A percentile compares a stretch with the other conserved stretches of the same genome.
These are phyloP conservation scores for Coregonus ussuriensis DNA, from an alignment of 2,797 vertebrate species.

Conservation along the genomic window DNA sequence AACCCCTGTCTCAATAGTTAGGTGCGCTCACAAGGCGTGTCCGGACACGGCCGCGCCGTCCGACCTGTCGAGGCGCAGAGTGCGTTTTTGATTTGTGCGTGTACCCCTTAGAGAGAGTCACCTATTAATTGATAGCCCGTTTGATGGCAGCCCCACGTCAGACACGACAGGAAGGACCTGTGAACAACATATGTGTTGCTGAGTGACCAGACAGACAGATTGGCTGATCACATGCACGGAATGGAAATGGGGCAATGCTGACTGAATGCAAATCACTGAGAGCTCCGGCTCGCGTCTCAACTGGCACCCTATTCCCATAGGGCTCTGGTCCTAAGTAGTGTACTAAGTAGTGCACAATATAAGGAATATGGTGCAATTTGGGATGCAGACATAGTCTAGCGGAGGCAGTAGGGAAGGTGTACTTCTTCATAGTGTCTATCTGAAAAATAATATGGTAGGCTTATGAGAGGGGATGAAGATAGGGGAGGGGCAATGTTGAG, in stretches of 20 bases:
- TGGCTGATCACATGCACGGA: constrained; percentile 43
- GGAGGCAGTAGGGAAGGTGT: not conserved
- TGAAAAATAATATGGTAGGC: not conserved
- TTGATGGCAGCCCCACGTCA: constrained; percentile 35
- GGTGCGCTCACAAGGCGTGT: not conserved
- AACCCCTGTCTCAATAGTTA: constrained; percentile 37
- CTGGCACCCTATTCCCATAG: not conserved
- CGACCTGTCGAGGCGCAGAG: constrained; percentile 37
- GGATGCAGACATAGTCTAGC: not conserved
- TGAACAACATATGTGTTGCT: constrained; percentile 36
- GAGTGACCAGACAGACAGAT: not conserved
- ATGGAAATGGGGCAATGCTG: constrained; percentile 41
- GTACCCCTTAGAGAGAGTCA: constrained; percentile 20
- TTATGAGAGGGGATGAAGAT: not conserved
- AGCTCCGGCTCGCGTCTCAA: constrained; percentile 1
- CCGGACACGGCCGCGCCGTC: constrained; percentile 9
- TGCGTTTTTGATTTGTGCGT: constrained; percentile 42
- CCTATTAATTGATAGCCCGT: constrained; percentile 41
- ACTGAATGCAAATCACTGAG: constrained; percentile 39
- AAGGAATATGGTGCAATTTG: not conserved
- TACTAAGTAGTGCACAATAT: not conserved
- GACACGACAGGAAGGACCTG: constrained; percentile 25
- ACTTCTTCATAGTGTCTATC: not conserved
- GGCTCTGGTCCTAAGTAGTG: too few species aligned
- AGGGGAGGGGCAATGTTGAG: not conserved